Base-by-base conservation (phyloP, 2,888 invertebrate species). In the Sepiola atlantica region DNA sequence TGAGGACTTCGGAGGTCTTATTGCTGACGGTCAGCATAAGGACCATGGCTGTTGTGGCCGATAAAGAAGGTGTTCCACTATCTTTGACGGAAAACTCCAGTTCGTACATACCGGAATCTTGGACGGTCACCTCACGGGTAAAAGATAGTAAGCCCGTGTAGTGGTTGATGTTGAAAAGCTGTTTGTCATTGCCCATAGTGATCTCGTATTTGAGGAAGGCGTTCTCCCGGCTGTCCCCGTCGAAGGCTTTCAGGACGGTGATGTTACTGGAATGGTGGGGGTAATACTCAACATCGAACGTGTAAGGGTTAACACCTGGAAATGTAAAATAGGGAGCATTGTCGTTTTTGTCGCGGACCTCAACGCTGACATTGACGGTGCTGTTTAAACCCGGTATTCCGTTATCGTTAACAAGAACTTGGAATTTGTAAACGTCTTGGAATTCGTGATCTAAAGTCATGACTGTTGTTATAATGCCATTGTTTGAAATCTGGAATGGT, bases 201-300 rank as follows among this genome's bases (percentile, higher is more conserved):
- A 77, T 77, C n/a, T 77, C 77, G 21, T 77, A 77, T n/a, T 77
- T 77, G n/a, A 77, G 77, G n/a, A 77, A 77, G 77, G 77, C 77
- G 16, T 77, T 77, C 77, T 77, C 77, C n/a, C 77, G 77, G 77
- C 77, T 77, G 77, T 77, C 77, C 77, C 77, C 77, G 16, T 77
- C 77, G 77, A 77, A 77, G 14, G 77, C 77, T n/a, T 77, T 77
- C 77, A 77, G 77, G 77, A 77, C n/a, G 77, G 77, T 77, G 77
- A 77, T 77, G 18, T 77, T 77, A n/a, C 32, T 77, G n/a, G 77
- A 77, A 18, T 77, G 77, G 77, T 77, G 77, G 1, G 77, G 77
- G 77, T 77, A 77, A 18, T 77, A 77, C 77, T 77, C 77, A 1
- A 77, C 77, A 16, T 77, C 77, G 77, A 77, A 77, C 32, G 77